Percentiles rank a stretch among this genome's conserved stretches.
Conservation (phyloP, 1,140 invertebrate species). For the Thaumatotibia leucotreta region DNA sequence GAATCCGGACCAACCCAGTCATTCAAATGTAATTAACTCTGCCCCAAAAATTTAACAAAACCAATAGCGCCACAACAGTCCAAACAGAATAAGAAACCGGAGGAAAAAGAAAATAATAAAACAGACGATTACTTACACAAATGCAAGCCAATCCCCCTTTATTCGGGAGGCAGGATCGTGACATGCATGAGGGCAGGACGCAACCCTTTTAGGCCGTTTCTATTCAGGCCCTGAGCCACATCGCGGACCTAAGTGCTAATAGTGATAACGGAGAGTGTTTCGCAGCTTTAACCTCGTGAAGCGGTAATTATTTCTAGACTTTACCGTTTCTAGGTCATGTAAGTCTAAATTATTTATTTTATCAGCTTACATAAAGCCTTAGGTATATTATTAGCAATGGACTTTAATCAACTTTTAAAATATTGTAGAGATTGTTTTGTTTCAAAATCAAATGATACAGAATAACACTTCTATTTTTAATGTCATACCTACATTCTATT, state of each 20-base stretch:
- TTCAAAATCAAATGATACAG: too few species aligned
- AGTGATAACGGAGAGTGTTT: constrained; percentile 36
- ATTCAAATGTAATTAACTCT: not conserved
- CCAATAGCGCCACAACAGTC: not conserved
- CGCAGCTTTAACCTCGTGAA: not conserved
- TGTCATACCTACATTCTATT: too few species aligned
- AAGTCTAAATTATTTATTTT: too few species aligned
- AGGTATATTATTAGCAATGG: too few species aligned
- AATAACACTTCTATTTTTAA: too few species aligned
- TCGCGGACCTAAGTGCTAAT: constrained; percentile 47
- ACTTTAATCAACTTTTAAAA: too few species aligned
- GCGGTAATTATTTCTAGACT: constrained; percentile 33
- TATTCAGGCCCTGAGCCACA: constrained; percentile 38
- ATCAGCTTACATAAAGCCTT: too few species aligned
- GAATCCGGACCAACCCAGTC: not conserved
- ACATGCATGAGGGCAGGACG: constrained; percentile 36
- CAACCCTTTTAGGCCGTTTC: constrained; percentile 43
- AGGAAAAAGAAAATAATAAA: constrained; percentile 44
- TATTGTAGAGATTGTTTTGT: too few species aligned
- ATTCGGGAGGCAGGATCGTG: constrained; percentile 43
- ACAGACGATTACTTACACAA: constrained; percentile 52
- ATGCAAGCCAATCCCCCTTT: constrained; percentile 42
- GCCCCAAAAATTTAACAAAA: not conserved
- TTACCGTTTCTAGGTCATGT: constrained; percentile 30
- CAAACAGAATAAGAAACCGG: not conserved